phyloP scores from a whole-genome alignment of 2,888 invertebrate genomes.

The Oscheius onirici region DNA sequence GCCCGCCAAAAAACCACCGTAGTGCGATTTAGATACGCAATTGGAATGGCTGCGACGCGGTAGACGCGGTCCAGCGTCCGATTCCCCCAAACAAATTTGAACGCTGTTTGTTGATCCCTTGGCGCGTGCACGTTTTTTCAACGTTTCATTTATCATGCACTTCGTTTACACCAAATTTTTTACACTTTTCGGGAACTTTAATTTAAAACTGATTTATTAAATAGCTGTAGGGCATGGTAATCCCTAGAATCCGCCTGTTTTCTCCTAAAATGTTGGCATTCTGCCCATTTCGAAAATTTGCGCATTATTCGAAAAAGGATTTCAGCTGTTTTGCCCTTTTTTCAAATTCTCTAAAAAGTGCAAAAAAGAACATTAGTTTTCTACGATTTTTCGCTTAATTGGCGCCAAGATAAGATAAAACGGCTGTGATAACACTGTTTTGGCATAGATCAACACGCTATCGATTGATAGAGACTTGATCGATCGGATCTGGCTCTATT shows the following conservation, averaged over 20 bases:
- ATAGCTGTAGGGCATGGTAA: too few relatives aligned
- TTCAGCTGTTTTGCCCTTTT: too few relatives aligned
- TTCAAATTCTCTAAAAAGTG: too few relatives aligned
- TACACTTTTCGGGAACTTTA: too few relatives aligned
- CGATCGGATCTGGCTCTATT: neutral
- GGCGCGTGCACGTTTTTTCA: conserved; percentile 1
- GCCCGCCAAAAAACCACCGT: neutral
- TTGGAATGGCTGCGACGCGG: conserved; percentile 24
- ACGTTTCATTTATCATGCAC: too few relatives aligned
- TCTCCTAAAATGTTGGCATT: too few relatives aligned
- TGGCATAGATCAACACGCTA: neutral
- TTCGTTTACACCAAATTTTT: too few relatives aligned
- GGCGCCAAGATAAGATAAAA: neutral
- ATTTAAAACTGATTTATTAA: too few relatives aligned
- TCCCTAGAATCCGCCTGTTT: too few relatives aligned
- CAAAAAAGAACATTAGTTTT: neutral
- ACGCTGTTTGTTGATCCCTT: conserved; percentile 25
- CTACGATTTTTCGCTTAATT: neutral
- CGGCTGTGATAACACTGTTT: neutral
- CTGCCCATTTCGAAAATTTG: too few relatives aligned
- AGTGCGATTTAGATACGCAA: neutral
- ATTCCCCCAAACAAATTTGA: conserved; percentile 24
- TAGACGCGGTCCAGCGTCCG: neutral
- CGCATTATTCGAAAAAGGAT: too few relatives aligned
- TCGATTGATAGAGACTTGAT: neutral